Percentiles rank a stretch among this genome's conserved stretches.
These are phyloP conservation scores for Anastatus disparis DNA, from an alignment of 1,140 invertebrate species.

Conservation along the genomic window DNA sequence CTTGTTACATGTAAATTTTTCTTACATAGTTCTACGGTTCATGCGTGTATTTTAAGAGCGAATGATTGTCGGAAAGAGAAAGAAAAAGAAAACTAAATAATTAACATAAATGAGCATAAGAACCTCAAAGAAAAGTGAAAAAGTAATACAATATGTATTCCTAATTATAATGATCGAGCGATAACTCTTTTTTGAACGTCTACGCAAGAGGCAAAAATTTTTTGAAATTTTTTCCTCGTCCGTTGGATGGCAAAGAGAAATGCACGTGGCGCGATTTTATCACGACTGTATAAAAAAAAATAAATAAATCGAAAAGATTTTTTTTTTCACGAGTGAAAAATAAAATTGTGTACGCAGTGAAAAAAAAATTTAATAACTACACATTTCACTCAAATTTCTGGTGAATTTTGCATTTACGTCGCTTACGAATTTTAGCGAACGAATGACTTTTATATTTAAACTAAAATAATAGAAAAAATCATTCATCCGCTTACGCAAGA, in stretches of 20 bases:
- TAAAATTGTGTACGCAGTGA: constrained; percentile 26
- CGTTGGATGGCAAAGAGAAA: not conserved
- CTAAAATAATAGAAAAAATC: constrained; percentile 27
- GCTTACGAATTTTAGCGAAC: not conserved
- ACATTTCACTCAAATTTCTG: constrained; percentile 7
- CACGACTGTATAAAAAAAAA: not conserved
- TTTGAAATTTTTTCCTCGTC: not conserved
- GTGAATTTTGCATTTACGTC: constrained; percentile 12
- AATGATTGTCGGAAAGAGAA: too few species aligned
- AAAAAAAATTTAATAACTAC: constrained; percentile 9
- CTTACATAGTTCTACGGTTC: too few species aligned
- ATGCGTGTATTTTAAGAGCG: too few species aligned
- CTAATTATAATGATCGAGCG: constrained; percentile 22
- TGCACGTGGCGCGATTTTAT: not conserved
- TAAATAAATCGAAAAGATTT: not conserved
- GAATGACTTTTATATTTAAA: constrained; percentile 12
- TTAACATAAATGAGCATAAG: not conserved
- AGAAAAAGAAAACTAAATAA: too few species aligned
- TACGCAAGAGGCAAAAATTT: not conserved
- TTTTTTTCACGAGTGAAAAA: too few species aligned
- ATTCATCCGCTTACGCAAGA: too few species aligned
- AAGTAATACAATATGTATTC: constrained; percentile 12
- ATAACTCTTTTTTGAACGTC: not conserved
- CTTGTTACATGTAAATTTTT: not conserved
- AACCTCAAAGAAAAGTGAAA: constrained; percentile 9